Conservation (phyloP, 2,113 vertebrate genomes). For the Phrynosoma blainvillii region DNA sequence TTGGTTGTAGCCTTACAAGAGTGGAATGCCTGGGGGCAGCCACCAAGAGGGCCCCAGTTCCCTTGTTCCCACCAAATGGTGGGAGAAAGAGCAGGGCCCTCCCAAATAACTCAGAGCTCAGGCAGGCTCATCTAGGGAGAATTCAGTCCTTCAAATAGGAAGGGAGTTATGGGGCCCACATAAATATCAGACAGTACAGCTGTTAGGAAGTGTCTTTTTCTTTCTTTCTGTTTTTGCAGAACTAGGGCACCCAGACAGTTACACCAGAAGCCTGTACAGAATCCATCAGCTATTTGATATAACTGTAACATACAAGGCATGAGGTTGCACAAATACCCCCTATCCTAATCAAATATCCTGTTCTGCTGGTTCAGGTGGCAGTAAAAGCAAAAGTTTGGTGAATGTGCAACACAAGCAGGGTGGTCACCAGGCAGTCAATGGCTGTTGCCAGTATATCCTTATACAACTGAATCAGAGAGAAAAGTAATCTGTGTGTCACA, state of each 20-base stretch:
- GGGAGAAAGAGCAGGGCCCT: too few species aligned
- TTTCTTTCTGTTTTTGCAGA: neutral
- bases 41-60: too few species aligned
- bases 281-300: neutral
- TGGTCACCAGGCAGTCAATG: neutral
- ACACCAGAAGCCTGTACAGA: neutral
- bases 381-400: neutral
- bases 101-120: too few species aligned
- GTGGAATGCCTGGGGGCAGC: too few species aligned
- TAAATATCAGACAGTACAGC: neutral
- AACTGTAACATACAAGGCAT: neutral
- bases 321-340: neutral
- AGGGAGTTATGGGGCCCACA: too few species aligned
- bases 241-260: neutral
- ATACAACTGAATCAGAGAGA: neutral
- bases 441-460: neutral
- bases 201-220: neutral
- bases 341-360: neutral
- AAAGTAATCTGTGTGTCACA: neutral
- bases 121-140: too few species aligned
- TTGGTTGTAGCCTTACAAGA: too few species aligned
- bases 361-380: neutral
- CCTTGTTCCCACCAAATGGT: too few species aligned
- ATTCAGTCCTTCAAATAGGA: too few species aligned
- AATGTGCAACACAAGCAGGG: neutral